Percentiles rank a stretch among this genome's conserved stretches.
Evolutionary conservation across 1,140 invertebrate genomes (phyloP).

Genomic region (Brachionus sp.): DNA sequence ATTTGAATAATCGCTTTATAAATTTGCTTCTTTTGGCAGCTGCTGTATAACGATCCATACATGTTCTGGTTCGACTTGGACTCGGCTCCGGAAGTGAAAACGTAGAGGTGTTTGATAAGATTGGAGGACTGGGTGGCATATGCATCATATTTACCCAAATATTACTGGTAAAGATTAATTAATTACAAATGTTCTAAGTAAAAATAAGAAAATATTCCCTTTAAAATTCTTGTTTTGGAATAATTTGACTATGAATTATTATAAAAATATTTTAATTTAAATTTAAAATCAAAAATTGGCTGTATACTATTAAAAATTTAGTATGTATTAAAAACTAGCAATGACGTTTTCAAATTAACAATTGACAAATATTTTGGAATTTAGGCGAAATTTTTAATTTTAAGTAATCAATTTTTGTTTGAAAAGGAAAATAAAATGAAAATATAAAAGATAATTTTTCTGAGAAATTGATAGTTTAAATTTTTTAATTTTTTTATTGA

Average conservation of each 20-base stretch:
- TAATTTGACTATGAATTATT: slow-evolving; percentile 11
- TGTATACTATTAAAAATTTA: background rate
- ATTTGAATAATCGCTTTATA: slow-evolving; percentile 80
- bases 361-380: background rate
- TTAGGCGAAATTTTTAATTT: background rate
- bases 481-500: too few species aligned
- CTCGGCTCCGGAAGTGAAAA: slow-evolving; percentile 20
- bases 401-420: too few species aligned
- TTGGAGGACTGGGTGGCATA: background rate
- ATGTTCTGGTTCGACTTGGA: slow-evolving; percentile 5
- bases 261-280: background rate
- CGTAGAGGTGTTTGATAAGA: background rate
- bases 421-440: too few species aligned
- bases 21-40: slow-evolving; percentile 89
- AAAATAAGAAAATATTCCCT: background rate
- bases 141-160: slow-evolving; percentile 16
- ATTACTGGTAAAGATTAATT: background rate
- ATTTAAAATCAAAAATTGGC: background rate
- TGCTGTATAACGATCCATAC: slow-evolving; percentile 59
- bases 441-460: too few species aligned
- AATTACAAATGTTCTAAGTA: background rate
- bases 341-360: background rate
- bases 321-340: background rate
- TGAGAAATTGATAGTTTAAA: too few species aligned
- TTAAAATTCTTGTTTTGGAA: background rate